These are phyloP conservation scores for Drosophila nigromelanica DNA, from an alignment of 1,140 invertebrate species.

Conservation along the genomic window DNA sequence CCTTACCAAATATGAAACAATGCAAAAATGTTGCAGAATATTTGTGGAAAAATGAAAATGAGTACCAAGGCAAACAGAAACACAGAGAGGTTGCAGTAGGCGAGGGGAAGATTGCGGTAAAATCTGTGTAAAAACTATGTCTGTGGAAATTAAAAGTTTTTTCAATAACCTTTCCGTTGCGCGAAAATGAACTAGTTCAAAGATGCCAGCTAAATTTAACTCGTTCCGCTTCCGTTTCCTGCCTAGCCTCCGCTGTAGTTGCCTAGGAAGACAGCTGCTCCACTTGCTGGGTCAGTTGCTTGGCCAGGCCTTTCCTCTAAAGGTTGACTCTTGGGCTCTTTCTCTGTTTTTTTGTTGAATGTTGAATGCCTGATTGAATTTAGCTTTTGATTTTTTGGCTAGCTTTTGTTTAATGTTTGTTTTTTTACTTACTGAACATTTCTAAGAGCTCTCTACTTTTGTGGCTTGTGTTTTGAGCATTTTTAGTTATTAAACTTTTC, in stretches of 20 bases:
- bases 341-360: slow-evolving; percentile 54
- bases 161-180: slow-evolving; percentile 32
- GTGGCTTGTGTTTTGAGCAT: slow-evolving; percentile 69
- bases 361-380: slow-evolving; percentile 80
- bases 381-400: slow-evolving; percentile 65
- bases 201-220: slow-evolving; percentile 69
- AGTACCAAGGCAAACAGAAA: not conserved
- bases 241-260: slow-evolving; percentile 33
- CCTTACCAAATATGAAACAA: not conserved
- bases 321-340: slow-evolving; percentile 25
- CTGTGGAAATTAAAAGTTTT: slow-evolving; percentile 62
- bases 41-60: not conserved
- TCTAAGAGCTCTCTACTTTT: slow-evolving; percentile 60
- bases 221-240: slow-evolving; percentile 63
- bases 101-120: not conserved
- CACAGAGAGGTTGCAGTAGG: not conserved
- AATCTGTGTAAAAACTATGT: not conserved
- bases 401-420: slow-evolving; percentile 60
- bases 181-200: slow-evolving; percentile 75
- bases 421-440: slow-evolving; percentile 52
- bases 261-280: not conserved
- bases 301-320: not conserved
- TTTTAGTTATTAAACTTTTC: slow-evolving; percentile 73
- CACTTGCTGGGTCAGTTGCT: not conserved
- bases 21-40: no score